A percentile compares a stretch with the other conserved stretches of the same genome.
Conservation (phyloP, 2,888 invertebrate species). For the Nineta flava region DNA sequence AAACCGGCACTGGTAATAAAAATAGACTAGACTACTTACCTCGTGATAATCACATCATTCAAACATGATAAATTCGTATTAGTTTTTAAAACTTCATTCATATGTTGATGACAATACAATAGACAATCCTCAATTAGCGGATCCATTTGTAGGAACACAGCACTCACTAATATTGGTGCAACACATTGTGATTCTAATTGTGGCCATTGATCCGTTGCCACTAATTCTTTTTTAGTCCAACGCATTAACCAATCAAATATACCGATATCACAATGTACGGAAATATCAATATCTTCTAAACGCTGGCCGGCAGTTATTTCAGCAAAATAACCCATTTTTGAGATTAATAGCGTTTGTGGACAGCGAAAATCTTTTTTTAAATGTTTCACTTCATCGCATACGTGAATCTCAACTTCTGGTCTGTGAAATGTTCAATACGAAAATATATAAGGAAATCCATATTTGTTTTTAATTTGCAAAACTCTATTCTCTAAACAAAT, state of each 20-base stretch:
- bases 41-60: slow-evolving; percentile 57
- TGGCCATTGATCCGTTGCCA: slow-evolving; percentile 46
- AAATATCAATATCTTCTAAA: slow-evolving; percentile 86
- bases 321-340: slow-evolving; percentile 92
- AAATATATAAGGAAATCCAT: slow-evolving; percentile 14
- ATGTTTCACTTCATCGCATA: slow-evolving; percentile 86
- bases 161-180: slow-evolving; percentile 83
- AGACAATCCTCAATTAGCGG: slow-evolving; percentile 74
- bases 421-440: slow-evolving; percentile 25
- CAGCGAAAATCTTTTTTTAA: slow-evolving; percentile 80
- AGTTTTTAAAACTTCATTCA: slow-evolving; percentile 73
- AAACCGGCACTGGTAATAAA: no score
- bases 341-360: slow-evolving; percentile 67
- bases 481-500: no score
- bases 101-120: slow-evolving; percentile 68
- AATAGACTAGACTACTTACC: slow-evolving; percentile 19
- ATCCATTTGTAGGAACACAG: slow-evolving; percentile 90
- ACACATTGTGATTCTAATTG: slow-evolving; percentile 67
- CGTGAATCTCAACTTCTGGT: slow-evolving; percentile 81
- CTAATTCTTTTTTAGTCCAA: slow-evolving; percentile 73
- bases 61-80: slow-evolving; percentile 78
- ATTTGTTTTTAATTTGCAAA: not conserved
- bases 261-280: slow-evolving; percentile 89
- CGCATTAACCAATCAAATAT: slow-evolving; percentile 95
- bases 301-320: slow-evolving; percentile 70